Percentiles rank a stretch among this genome's conserved stretches.
Evolutionary conservation across 2,888 invertebrate genomes (phyloP).

Genomic region (Oxycera nigricornis): DNA sequence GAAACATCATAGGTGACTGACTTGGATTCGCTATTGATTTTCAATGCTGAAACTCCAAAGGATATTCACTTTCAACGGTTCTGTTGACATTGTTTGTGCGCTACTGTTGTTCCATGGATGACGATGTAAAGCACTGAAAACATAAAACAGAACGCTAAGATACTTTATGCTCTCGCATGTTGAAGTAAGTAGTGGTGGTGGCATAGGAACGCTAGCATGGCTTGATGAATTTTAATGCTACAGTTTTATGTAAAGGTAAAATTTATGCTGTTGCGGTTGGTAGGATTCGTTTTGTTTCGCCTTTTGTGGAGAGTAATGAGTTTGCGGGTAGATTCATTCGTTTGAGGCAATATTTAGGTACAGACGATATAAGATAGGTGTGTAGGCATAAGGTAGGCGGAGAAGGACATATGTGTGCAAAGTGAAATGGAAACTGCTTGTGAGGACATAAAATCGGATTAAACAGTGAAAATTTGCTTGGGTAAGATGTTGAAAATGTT

Average conservation of each 20-base stretch:
- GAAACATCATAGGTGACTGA: constrained; percentile 30
- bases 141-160: background rate
- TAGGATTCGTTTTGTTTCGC: background rate
- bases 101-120: background rate
- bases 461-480: too few species aligned
- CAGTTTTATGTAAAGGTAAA: background rate
- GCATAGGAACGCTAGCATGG: background rate
- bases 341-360: too few species aligned
- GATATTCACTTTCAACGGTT: constrained; percentile 5
- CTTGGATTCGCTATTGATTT: constrained; percentile 23
- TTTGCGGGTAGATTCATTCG: constrained; percentile 3
- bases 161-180: background rate
- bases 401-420: too few species aligned
- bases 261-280: constrained; percentile 11
- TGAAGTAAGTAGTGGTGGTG: background rate
- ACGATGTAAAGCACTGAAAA: background rate
- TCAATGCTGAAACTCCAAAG: background rate
- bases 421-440: too few species aligned
- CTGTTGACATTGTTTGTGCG: constrained; percentile 8
- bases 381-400: too few species aligned
- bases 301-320: background rate
- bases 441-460: too few species aligned
- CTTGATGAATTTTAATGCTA: constrained; percentile 21
- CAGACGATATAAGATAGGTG: too few species aligned
- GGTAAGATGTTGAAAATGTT: too few species aligned